Conservation (phyloP, 2,888 invertebrate species). For the Catotricha subobsoleta region DNA sequence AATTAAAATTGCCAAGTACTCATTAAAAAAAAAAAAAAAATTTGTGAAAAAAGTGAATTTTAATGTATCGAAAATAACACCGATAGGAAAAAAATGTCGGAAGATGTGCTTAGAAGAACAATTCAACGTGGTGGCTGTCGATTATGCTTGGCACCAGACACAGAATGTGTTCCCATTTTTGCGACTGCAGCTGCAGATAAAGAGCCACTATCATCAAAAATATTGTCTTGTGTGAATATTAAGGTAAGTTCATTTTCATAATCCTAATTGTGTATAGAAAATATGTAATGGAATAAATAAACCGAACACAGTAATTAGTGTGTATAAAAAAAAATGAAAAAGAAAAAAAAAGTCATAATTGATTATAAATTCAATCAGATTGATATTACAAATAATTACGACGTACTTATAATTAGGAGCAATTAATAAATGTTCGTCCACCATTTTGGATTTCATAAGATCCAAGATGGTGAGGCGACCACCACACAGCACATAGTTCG, state of each 20-base stretch:
- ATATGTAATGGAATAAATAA: too few relatives aligned
- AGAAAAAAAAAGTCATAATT: too few relatives aligned
- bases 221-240: slow-evolving; percentile 28
- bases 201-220: slow-evolving; percentile 28
- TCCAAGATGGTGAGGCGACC: slow-evolving; percentile 8
- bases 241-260: slow-evolving; percentile 22
- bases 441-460: slow-evolving; percentile 9
- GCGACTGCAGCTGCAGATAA: slow-evolving; percentile 30
- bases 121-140: slow-evolving; percentile 21
- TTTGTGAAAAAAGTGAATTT: too few relatives aligned
- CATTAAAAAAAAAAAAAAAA: too few relatives aligned
- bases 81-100: slow-evolving; percentile 3
- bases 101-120: slow-evolving; percentile 1
- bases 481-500: slow-evolving; percentile 4
- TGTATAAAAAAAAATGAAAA: too few relatives aligned
- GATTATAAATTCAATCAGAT: too few relatives aligned
- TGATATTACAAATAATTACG: too few relatives aligned
- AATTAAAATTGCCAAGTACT: too few relatives aligned
- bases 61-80: too few relatives aligned
- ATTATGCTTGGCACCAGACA: slow-evolving; percentile 28
- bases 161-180: slow-evolving; percentile 30
- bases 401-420: slow-evolving; percentile 1
- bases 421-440: slow-evolving; percentile 3
- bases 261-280: slow-evolving; percentile 4
- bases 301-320: too few relatives aligned